Conservation (phyloP, 2,888 invertebrate genomes). For the Mimas tiliae region DNA sequence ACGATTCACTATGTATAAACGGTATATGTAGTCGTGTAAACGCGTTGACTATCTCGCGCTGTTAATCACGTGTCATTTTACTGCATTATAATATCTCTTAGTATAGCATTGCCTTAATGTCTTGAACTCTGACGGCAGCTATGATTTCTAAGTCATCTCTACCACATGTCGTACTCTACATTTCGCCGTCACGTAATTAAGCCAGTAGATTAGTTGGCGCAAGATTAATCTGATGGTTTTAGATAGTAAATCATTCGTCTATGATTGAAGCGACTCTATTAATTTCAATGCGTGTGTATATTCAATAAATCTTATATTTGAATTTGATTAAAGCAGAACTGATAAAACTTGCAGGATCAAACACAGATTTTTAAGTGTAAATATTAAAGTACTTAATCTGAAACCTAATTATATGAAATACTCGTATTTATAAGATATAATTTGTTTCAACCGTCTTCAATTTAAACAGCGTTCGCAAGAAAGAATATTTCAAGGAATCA, state of each 20-base stretch:
- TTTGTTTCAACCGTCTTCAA: no score
- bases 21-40: no score
- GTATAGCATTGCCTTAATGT: no score
- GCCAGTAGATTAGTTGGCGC: constrained; percentile 59
- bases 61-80: no score
- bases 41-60: no score
- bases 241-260: constrained; percentile 58
- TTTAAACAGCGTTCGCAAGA: no score
- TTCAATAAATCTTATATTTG: constrained; percentile 17
- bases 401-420: no score
- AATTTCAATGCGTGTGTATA: constrained; percentile 14
- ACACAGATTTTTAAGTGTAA: background rate
- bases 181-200: constrained; percentile 51
- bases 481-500: no score
- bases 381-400: background rate
- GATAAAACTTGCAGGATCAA: background rate
- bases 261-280: constrained; percentile 24
- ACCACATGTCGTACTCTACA: background rate
- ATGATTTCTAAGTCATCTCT: background rate
- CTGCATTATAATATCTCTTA: no score
- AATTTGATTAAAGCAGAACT: constrained; percentile 2
- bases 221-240: constrained; percentile 69
- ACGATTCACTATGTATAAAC: no score
- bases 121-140: no score
- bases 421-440: no score